phyloP scores from a whole-genome alignment of 2,113 vertebrate genomes.

The Ceratotherium simum region DNA sequence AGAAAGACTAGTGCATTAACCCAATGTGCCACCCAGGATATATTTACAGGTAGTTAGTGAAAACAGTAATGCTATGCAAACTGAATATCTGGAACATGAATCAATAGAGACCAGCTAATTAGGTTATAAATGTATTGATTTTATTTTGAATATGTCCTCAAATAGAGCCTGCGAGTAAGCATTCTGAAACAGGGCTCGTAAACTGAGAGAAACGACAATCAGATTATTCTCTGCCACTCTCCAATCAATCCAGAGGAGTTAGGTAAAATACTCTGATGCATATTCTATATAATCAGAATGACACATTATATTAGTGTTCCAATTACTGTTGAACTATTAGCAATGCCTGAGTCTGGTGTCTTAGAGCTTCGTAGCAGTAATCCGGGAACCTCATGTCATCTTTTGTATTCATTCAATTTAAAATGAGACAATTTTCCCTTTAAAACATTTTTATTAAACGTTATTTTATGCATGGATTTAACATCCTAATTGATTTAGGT shows the following conservation, averaged over 20 bases:
- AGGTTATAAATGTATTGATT: conserved; percentile 30
- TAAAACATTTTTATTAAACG: conserved; percentile 79
- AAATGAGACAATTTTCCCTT: conserved; percentile 75
- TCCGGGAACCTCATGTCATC: conserved; percentile 64
- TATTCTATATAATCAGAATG: conserved; percentile 74
- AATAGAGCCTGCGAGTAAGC: conserved; percentile 48
- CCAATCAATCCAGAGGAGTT: conserved; percentile 55
- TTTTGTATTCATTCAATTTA: conserved; percentile 77
- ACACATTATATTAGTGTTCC: conserved; percentile 75
- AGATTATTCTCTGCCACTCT: conserved; percentile 58
- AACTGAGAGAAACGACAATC: conserved; percentile 31
- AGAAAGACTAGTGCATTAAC: conserved; percentile 59
- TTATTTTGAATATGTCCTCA: conserved; percentile 65
- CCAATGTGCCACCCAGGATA: conserved; percentile 36
- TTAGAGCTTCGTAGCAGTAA: conserved; percentile 68
- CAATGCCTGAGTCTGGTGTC: conserved; percentile 56
- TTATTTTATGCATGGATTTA: conserved; percentile 80
- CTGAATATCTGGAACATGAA: conserved; percentile 57
- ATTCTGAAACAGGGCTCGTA: conserved; percentile 42
- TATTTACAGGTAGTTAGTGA: conserved; percentile 77
- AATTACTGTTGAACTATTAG: conserved; percentile 79
- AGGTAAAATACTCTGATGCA: conserved; percentile 67
- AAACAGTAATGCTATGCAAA: conserved; percentile 61
- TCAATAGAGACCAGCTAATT: conserved; percentile 55
- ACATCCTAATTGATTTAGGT: conserved; percentile 81